Evolutionary conservation across 2,113 vertebrate species (phyloP), one percentile per base, ranked within the genome.

Genomic region (Sinocyclocheilus maitianheensis): DNA sequence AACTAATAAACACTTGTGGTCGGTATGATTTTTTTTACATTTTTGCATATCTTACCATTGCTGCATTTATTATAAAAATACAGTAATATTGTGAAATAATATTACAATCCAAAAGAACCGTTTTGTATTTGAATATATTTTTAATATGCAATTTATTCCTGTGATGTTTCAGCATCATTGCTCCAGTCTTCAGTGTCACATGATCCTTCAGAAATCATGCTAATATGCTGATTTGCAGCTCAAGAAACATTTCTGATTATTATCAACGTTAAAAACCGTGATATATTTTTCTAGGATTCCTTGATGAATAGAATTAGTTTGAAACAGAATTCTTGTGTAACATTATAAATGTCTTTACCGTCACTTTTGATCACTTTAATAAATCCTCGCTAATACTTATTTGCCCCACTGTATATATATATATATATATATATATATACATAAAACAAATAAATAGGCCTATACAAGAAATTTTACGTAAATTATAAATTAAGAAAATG

Each of bases 161-260:
- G 26, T 34, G 63, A 30, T 7, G 2, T 71, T 22, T 20, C 16
- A 72, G 18, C 18, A 40, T 71, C 34, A 40, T 40, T 71, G 20
- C 67, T 20, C 30, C 16, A 71, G 67, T 69, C 65, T 69, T 69
- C 30, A 71, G 65, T 18, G 30, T 72, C 69, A 71, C 34, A 71
- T 71, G 67, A 71, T 40, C 67, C 18, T 20, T 71, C 67, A 71
- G 67, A 37, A 37, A 71, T 69, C 30, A 69, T 18, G 10, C 1
- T 71, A 0, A 37, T 71, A 37, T 20, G 14, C n/a, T 65, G 24
- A 65, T 65, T 30, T 67, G 13, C 18, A 20, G 34, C 67, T 37
- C 16, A 30, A 65, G 1, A 65, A 65, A 65, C 3, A 16, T 53
- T 14, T 13, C 5, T 24, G 26, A 10, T 63, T 63, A 63, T 26